Base-by-base conservation (phyloP, 1,140 invertebrate genomes). In the Wiebesia pumilae region DNA sequence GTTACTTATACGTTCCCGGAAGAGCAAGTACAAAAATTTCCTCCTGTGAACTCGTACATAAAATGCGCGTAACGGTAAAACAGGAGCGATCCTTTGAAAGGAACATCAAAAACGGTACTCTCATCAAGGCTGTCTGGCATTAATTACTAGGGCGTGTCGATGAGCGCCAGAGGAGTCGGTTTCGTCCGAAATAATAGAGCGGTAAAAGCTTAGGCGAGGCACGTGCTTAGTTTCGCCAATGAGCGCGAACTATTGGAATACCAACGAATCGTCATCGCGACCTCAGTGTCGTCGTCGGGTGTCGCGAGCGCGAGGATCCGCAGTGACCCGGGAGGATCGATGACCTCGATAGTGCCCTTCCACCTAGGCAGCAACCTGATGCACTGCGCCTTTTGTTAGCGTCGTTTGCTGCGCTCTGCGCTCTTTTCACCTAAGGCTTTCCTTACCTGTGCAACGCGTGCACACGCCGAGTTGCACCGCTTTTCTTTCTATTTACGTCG, bases 241-340 rank as follows among this genome's bases (percentile, higher is more conserved):
- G 58, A 38, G 24, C 54, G 0, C 19, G 35, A 9, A 10, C n/a
- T 43, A 1, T 6, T 3, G 2, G 35, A n/a, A 19, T 73, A 19
- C n/a, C 71, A 43, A 3, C 30, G 38, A 24, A 43, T 75, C 19
- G 3, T 7, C 27, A 21, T 79, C 30, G 7, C 30, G n/a, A 21
- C 43, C 19, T 10, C 12, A 6, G 6, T 30, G 27, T 51, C n/a
- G 27, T 58, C 51, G 30, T 79, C 47, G 30, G 21, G 14, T 54
- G 19, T 2, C 10, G 51, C 30, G 27, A 7, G 6, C 12, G 2
- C 30, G 6, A 7, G 90, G 87, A 87, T 88, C 89, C 90, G 87
- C 89, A 87, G 88, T 93, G 92, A 92, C 91, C 92, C 88, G 89
- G 88, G 82, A 91, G 89, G 91, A 93, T 93, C 93, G 92, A 93